Percentiles rank a stretch among this genome's conserved stretches.
Conservation (phyloP, 2,888 invertebrate genomes). For the Ischnura elegans region DNA sequence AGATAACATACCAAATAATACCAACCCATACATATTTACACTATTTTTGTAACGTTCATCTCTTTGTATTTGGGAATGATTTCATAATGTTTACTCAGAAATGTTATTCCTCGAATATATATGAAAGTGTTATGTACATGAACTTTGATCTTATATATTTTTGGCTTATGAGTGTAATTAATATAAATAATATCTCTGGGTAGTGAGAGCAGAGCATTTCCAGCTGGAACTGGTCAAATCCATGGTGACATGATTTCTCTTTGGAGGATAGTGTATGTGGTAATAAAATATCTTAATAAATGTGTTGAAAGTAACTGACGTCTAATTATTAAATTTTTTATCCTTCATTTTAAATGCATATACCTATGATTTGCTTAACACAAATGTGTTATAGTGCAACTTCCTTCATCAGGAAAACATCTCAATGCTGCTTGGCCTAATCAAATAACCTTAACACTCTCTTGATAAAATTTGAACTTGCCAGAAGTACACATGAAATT, state of each 20-base stretch:
- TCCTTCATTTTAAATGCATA: too few species aligned
- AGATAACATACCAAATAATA: conserved; percentile 43
- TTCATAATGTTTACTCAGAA: conserved; percentile 53
- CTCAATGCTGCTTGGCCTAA: too few species aligned
- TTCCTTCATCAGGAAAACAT: too few species aligned
- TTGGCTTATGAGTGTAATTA: conserved; percentile 49
- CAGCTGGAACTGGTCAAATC: conserved; percentile 61
- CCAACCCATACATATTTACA: conserved; percentile 44
- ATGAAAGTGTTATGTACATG: conserved; percentile 56
- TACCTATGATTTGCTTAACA: too few species aligned
- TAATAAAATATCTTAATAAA: conserved; percentile 53
- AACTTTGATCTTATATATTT: conserved; percentile 66
- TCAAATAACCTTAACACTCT: too few species aligned
- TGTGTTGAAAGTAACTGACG: conserved; percentile 60
- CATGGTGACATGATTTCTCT: conserved; percentile 49
- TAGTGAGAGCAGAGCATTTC: conserved; percentile 42
- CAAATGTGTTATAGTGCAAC: too few species aligned
- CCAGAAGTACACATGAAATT: too few species aligned
- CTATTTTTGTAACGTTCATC: conserved; percentile 61
- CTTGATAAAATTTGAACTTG: too few species aligned
- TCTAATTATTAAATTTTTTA: too few species aligned
- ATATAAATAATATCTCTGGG: conserved; percentile 56
- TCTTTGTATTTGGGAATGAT: conserved; percentile 57
- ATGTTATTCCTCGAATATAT: conserved; percentile 46
- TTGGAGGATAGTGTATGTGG: conserved; percentile 50